Conservation (phyloP, 2,888 invertebrate genomes). For the Petrophora chlorosata region DNA sequence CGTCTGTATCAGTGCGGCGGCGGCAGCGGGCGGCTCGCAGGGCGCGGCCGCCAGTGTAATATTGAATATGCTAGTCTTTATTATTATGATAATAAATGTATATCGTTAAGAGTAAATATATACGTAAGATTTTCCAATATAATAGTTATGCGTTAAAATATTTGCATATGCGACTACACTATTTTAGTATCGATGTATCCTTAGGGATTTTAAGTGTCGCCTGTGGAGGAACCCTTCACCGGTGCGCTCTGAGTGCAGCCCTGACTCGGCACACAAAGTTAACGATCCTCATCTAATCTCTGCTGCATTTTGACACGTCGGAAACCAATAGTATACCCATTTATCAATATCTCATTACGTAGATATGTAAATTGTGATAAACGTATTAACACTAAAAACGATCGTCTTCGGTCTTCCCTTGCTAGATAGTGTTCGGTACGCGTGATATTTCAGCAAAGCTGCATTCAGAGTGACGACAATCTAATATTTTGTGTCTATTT, state of each 20-base stretch:
- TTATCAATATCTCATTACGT: neutral
- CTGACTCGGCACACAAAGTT: no score
- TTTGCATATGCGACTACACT: conserved; percentile 43
- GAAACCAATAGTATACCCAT: neutral
- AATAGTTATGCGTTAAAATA: conserved; percentile 52
- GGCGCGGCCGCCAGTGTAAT: conserved; percentile 45
- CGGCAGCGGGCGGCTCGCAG: neutral
- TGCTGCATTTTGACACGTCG: no score
- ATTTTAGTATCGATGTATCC: conserved; percentile 61
- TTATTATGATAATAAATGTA: conserved; percentile 65
- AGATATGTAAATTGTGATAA: neutral
- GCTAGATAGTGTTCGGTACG: neutral
- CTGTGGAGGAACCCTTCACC: neutral
- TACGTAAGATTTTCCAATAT: conserved; percentile 66
- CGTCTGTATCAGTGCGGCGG: no score
- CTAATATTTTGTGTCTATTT: conserved; percentile 45
- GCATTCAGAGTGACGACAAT: conserved; percentile 47
- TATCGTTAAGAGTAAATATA: conserved; percentile 54
- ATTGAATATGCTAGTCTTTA: conserved; percentile 83
- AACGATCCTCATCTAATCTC: no score
- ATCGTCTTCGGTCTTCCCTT: neutral
- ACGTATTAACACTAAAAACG: neutral
- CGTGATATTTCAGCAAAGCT: neutral
- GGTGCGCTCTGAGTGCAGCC: conserved; percentile 3
- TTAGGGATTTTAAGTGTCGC: conserved; percentile 54